These are phyloP conservation scores for Oncorhynchus mykiss DNA, from an alignment of 2,113 vertebrate species.

Conservation along the genomic window DNA sequence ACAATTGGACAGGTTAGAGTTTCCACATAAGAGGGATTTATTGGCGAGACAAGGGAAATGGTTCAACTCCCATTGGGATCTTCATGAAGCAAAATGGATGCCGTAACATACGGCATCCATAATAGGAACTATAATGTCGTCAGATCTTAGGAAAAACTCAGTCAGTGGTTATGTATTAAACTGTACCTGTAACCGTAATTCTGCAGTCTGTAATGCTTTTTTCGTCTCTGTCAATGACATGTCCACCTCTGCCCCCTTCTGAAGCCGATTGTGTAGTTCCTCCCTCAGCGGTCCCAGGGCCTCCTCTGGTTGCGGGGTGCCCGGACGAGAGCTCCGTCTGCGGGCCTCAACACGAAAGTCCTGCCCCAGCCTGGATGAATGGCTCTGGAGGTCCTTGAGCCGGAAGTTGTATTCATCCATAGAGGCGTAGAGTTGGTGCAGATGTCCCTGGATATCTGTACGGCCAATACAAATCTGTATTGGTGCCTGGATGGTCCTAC, in stretches of 20 bases:
- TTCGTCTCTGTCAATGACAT: constrained; percentile 69
- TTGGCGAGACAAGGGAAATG: too few relatives aligned
- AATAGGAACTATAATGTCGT: too few relatives aligned
- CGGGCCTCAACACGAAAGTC: constrained; percentile 69
- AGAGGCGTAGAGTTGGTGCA: constrained; percentile 71
- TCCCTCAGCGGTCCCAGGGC: constrained; percentile 74
- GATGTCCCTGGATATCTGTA: constrained; percentile 70
- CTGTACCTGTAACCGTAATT: constrained; percentile 79
- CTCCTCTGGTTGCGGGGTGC: constrained; percentile 46
- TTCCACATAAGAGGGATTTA: too few relatives aligned
- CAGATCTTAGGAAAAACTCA: not conserved
- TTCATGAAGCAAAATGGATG: too few relatives aligned
- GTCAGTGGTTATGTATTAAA: not conserved
- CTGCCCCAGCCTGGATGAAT: constrained; percentile 72
- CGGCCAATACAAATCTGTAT: not conserved
- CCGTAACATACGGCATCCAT: too few relatives aligned
- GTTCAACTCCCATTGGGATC: too few relatives aligned
- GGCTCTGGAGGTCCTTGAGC: constrained; percentile 70
- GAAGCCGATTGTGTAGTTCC: constrained; percentile 79
- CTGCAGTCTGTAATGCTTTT: constrained; percentile 73
- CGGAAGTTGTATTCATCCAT: constrained; percentile 74
- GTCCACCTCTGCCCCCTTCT: constrained; percentile 75
- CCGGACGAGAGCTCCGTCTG: constrained; percentile 37
- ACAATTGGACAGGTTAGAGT: too few relatives aligned
- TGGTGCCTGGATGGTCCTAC: not conserved